A percentile compares a stretch with the other conserved stretches of the same genome.
phyloP scores from a whole-genome alignment of 2,797 vertebrate genomes.

The Petrocephalus schoutedeni region DNA sequence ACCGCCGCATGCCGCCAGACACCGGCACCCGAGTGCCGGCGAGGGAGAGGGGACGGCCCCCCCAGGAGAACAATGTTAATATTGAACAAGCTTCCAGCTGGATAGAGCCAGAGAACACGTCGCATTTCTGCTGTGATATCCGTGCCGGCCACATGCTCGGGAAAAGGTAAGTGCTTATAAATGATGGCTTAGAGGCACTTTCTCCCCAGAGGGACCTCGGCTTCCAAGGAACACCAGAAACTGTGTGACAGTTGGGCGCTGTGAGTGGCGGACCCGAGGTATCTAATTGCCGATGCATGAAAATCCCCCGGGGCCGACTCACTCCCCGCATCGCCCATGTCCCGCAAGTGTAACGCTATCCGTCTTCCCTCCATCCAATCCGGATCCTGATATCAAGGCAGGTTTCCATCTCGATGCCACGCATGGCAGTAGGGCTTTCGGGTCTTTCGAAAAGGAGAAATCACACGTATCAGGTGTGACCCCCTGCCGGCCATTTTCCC shows the following conservation, averaged over 20 bases:
- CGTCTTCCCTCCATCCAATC: not conserved
- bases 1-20: not conserved
- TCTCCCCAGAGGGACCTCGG: too few relatives aligned
- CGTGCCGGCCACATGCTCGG: not conserved
- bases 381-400: not conserved
- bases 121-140: slow-evolving; percentile 20
- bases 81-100: slow-evolving; percentile 19
- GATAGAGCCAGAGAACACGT: not conserved
- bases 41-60: not conserved
- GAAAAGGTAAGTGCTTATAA: slow-evolving; percentile 21
- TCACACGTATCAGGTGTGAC: not conserved
- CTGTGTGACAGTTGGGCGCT: slow-evolving; percentile 12
- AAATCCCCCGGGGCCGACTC: not conserved
- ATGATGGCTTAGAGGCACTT: slow-evolving; percentile 14
- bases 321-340: not conserved
- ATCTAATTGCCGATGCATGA: not conserved
- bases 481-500: not conserved
- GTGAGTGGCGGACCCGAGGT: not conserved
- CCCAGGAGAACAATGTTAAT: slow-evolving; percentile 4
- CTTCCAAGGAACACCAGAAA: not conserved
- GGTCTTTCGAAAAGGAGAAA: not conserved
- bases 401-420: not conserved
- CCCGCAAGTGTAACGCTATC: not conserved
- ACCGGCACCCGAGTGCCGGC: not conserved
- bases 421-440: not conserved